Percentiles rank a stretch among this genome's conserved stretches.
Evolutionary conservation across 2,797 vertebrate species (phyloP).

Genomic region (Etheostoma perlongum): DNA sequence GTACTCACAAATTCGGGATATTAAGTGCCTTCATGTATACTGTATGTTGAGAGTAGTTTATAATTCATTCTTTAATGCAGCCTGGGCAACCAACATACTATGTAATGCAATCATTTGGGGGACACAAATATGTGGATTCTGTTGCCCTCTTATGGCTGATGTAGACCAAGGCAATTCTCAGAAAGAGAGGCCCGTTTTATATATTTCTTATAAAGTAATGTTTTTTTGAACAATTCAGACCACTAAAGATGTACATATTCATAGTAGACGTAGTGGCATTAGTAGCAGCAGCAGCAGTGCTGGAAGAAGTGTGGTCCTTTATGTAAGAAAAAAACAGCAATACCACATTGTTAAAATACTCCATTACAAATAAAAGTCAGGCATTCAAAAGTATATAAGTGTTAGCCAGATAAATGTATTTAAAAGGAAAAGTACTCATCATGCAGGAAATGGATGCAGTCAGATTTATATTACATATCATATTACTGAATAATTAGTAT

Average conservation of each 20-base stretch:
- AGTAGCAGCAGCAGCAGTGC: neutral
- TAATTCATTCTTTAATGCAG: neutral
- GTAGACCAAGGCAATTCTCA: neutral
- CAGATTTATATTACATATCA: neutral
- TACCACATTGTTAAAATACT: neutral
- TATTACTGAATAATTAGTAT: no score
- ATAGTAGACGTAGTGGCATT: no score
- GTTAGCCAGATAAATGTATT: neutral
- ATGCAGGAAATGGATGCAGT: neutral
- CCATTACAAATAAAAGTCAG: neutral
- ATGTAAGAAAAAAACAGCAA: neutral
- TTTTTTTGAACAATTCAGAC: neutral
- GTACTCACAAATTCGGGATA: neutral
- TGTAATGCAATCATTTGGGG: neutral
- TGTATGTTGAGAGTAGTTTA: neutral
- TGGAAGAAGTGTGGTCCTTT: neutral
- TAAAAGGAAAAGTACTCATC: neutral
- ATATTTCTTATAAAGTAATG: neutral
- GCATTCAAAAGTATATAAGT: neutral
- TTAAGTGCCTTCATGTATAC: neutral
- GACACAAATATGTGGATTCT: slow-evolving; percentile 46
- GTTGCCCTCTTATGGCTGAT: slow-evolving; percentile 68
- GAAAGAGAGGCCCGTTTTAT: neutral
- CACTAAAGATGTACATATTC: neutral
- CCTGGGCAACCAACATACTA: neutral